Conservation (phyloP, 1,140 invertebrate species). For the Drosophila littoralis region DNA sequence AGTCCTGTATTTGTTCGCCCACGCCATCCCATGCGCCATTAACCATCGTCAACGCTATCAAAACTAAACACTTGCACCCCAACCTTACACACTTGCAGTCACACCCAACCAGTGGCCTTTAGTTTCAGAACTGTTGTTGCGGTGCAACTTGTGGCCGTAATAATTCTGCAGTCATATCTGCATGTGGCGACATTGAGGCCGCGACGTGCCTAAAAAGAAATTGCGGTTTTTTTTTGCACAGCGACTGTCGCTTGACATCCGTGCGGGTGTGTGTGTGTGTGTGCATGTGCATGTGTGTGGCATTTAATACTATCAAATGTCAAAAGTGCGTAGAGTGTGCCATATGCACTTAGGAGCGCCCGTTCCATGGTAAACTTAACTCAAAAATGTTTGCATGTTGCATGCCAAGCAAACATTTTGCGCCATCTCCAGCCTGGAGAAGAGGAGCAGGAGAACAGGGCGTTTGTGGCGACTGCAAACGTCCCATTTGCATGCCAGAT, state of each 20-base stretch:
- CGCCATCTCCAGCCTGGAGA: constrained; percentile 34
- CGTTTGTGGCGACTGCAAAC: constrained; percentile 7
- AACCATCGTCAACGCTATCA: constrained; percentile 15
- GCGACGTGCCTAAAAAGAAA: constrained; percentile 80
- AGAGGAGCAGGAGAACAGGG: background rate
- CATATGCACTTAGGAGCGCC: constrained; percentile 54
- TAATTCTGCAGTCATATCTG: constrained; percentile 73
- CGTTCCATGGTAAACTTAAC: constrained; percentile 60
- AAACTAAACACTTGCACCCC: constrained; percentile 20
- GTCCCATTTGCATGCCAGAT: constrained; percentile 77
- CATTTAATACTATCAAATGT: constrained; percentile 80
- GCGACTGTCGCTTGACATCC: constrained; percentile 62
- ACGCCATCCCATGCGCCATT: constrained; percentile 17
- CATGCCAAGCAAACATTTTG: constrained; percentile 78
- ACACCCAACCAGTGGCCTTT: background rate
- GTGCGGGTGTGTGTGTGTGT: constrained; percentile 33
- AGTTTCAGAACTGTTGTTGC: constrained; percentile 13
- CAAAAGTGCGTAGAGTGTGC: constrained; percentile 74
- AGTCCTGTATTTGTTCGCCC: background rate
- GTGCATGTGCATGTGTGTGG: constrained; percentile 45
- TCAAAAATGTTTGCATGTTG: constrained; percentile 82
- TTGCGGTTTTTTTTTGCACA: constrained; percentile 53
- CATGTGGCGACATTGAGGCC: constrained; percentile 54
- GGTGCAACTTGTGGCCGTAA: constrained; percentile 44
- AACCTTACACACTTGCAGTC: background rate